Percentiles rank a stretch among this genome's conserved stretches.
These are phyloP conservation scores for Lacanobia wlatinum DNA, from an alignment of 2,888 invertebrate species.

Conservation along the genomic window DNA sequence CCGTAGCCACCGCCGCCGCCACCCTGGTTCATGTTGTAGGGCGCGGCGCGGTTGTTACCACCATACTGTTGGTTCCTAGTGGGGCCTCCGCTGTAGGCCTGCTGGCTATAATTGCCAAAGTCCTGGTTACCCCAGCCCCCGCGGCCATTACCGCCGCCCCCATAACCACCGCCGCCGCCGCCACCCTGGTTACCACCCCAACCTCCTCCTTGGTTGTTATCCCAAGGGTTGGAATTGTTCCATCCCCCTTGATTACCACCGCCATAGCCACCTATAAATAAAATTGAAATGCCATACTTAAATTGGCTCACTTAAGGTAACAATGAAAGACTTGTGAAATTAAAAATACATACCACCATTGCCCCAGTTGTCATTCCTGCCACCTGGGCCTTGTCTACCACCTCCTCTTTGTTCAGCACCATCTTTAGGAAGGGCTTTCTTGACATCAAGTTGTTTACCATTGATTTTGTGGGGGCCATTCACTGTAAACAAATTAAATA, in stretches of 20 bases:
- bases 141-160: conserved; percentile 87
- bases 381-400: conserved; percentile 85
- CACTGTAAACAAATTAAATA: conserved; percentile 85
- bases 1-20: conserved; percentile 88
- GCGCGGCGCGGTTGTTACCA: conserved; percentile 92
- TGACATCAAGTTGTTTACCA: conserved; percentile 97
- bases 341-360: conserved; percentile 70
- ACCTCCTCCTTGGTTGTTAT: conserved; percentile 89
- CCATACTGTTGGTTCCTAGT: conserved; percentile 94
- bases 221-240: conserved; percentile 88
- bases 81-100: conserved; percentile 96
- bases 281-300: conserved; percentile 21
- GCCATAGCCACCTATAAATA: conserved; percentile 88
- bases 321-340: not conserved
- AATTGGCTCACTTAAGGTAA: not conserved
- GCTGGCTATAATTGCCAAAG: conserved; percentile 95
- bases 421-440: conserved; percentile 97
- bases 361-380: conserved; percentile 84
- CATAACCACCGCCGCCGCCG: conserved; percentile 78
- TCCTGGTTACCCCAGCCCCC: conserved; percentile 91
- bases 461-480: conserved; percentile 96
- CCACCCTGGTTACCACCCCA: conserved; percentile 81
- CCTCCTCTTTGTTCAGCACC: conserved; percentile 91
- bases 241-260: conserved; percentile 91
- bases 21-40: conserved; percentile 93